Evolutionary conservation across 2,797 vertebrate species (phyloP).

Genomic region (Amazona ochrocephala): DNA sequence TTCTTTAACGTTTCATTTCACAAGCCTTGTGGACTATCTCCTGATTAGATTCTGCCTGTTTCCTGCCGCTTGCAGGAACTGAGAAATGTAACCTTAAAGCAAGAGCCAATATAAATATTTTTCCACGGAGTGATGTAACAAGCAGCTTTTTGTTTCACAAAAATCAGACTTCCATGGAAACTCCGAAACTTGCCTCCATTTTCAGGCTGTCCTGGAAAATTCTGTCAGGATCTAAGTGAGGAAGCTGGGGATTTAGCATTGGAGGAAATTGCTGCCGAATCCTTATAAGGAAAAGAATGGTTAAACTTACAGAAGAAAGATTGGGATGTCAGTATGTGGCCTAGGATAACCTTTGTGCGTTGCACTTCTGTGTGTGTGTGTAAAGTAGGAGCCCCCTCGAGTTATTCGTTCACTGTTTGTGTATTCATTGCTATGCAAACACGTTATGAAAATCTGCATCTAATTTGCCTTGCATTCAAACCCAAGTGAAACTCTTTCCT

Average conservation of each 20-base stretch:
- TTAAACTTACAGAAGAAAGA: neutral
- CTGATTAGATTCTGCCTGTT: slow-evolving; percentile 54
- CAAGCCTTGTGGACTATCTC: slow-evolving; percentile 45
- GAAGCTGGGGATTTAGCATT: neutral
- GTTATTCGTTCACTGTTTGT: neutral
- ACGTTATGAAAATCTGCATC: neutral
- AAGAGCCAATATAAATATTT: slow-evolving; percentile 64
- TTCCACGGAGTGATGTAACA: slow-evolving; percentile 36
- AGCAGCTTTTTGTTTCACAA: slow-evolving; percentile 23
- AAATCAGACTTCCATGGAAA: neutral
- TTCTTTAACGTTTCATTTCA: slow-evolving; percentile 49
- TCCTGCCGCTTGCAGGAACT: slow-evolving; percentile 51
- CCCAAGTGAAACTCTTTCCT: neutral
- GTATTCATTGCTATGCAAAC: neutral
- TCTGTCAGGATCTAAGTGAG: neutral
- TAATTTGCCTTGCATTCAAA: neutral
- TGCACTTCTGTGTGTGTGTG: neutral
- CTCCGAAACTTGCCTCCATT: neutral
- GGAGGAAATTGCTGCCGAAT: neutral
- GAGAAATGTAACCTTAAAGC: slow-evolving; percentile 42
- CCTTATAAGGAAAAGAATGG: neutral
- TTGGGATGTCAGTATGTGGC: neutral
- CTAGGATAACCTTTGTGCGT: neutral
- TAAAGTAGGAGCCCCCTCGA: neutral
- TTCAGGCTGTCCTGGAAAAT: slow-evolving; percentile 7